phyloP scores from a whole-genome alignment of 2,113 vertebrate species.

The Hippocampus barbouri region DNA sequence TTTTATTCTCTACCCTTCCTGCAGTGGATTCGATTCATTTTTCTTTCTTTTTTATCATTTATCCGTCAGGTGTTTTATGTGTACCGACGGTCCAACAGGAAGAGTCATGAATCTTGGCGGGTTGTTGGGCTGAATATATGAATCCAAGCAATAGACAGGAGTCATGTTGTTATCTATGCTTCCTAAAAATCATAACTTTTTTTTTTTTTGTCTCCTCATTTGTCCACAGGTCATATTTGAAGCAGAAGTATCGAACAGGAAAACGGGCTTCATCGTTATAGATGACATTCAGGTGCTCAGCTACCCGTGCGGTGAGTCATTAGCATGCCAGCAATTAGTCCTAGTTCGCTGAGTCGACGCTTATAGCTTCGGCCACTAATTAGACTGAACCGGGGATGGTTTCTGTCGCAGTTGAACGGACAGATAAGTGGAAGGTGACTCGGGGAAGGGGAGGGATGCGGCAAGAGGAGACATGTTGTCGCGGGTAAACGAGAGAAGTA shows the following conservation, averaged over 20 bases:
- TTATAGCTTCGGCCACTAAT: slow-evolving; percentile 68
- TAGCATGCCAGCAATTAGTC: slow-evolving; percentile 79
- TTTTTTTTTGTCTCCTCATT: not conserved
- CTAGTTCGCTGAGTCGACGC: slow-evolving; percentile 66
- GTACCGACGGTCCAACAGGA: slow-evolving; percentile 38
- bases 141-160: slow-evolving; percentile 28
- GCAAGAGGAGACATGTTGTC: slow-evolving; percentile 14
- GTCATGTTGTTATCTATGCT: slow-evolving; percentile 38
- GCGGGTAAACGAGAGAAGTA: slow-evolving; percentile 29
- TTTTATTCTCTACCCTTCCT: slow-evolving; percentile 8
- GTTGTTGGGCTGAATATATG: slow-evolving; percentile 34
- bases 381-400: slow-evolving; percentile 67
- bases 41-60: slow-evolving; percentile 25
- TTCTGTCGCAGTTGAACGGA: slow-evolving; percentile 61
- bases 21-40: slow-evolving; percentile 11
- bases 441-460: slow-evolving; percentile 34
- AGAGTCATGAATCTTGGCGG: slow-evolving; percentile 38
- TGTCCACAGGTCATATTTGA: slow-evolving; percentile 94
- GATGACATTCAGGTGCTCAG: slow-evolving; percentile 98
- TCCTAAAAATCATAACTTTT: not conserved
- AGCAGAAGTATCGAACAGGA: slow-evolving; percentile 89
- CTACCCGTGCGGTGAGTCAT: slow-evolving; percentile 95
- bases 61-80: slow-evolving; percentile 41
- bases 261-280: slow-evolving; percentile 93
- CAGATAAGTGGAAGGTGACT: slow-evolving; percentile 73